phyloP scores from a whole-genome alignment of 2,113 vertebrate species.

The Bambusicola thoracicus region DNA sequence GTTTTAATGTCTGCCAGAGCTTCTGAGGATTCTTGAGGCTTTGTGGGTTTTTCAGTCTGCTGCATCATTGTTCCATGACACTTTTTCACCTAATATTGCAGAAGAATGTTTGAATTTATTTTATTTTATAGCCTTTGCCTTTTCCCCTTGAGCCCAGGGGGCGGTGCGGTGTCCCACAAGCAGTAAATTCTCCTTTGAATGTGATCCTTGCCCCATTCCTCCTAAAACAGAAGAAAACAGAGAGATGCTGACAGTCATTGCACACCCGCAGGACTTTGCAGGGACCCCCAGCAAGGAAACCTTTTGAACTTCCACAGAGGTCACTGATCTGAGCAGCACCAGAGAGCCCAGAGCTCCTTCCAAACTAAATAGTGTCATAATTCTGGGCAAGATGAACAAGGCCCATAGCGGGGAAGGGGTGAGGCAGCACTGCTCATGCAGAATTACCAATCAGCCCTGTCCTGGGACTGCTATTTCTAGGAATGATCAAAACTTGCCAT shows the following conservation, averaged over 20 bases:
- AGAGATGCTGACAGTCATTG: not conserved
- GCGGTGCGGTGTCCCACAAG: not conserved
- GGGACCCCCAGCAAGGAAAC: not conserved
- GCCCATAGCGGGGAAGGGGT: not conserved
- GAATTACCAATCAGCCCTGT: not conserved
- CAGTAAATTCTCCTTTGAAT: not conserved
- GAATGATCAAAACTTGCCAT: not conserved
- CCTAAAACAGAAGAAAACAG: not conserved
- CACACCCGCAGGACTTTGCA: not conserved
- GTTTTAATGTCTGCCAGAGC: not conserved
- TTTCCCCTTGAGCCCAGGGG: rapidly evolving
- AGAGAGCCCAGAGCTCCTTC: not conserved
- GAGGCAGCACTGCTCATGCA: not conserved
- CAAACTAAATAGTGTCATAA: not conserved
- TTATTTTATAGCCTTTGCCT: not conserved
- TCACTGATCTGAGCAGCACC: not conserved
- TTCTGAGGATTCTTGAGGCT: not conserved
- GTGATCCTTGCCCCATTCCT: not conserved
- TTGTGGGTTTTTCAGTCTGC: not conserved
- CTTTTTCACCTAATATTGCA: not conserved
- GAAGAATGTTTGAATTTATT: not conserved
- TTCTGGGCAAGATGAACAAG: not conserved
- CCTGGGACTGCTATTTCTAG: not conserved
- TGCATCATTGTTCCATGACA: not conserved
- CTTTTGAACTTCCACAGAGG: not conserved